Base-by-base conservation (phyloP, 2,797 vertebrate genomes). In the Rachycentron canadum region DNA sequence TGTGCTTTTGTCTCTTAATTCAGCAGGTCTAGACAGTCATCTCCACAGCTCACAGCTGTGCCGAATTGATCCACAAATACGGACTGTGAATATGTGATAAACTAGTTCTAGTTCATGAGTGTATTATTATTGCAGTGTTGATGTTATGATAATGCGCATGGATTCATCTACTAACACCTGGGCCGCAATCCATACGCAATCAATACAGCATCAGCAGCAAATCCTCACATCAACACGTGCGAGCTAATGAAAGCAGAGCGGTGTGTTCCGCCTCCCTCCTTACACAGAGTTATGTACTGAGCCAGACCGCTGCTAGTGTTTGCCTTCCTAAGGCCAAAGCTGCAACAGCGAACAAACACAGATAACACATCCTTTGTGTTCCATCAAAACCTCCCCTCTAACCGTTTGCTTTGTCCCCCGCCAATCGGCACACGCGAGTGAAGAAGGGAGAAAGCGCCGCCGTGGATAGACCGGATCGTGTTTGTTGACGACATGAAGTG, bases 281-380 rank as follows among this genome's bases (percentile, higher is more conserved):
- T 14, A 47, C 65, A 57, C 64, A 64, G 66, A 23, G 9, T 40
- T 80, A 3, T 52, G 41, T 76, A 59, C 73, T 19, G 62, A 82
- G 77, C 75, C 83, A 78, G 75, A 71, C 67, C 67, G 62, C 76
- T 83, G 77, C 69, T 32, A 9, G 68, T 86, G 78, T 89, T 84
- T 86, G 61, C 59, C 57, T 78, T 88, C 87, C 82, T 81, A 14
- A 75, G 79, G 84, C 82, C 76, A 83, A 66, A 72, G 71, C 85
- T 84, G 79, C 71, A 78, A 87, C 84, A 81, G 43, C 88, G 73
- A 91, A 86, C 86, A 91, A 88, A 91, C 76, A 86, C 61, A 90
- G 88, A 89, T 82, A 89, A 87, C 65, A 78, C 81, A 81, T 81
- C 72, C 77, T 85, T 78, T 88, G 76, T 91, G 76, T 78, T 88